These are phyloP conservation scores for Drosophila ezoana DNA, from an alignment of 2,888 invertebrate species.

Conservation along the genomic window DNA sequence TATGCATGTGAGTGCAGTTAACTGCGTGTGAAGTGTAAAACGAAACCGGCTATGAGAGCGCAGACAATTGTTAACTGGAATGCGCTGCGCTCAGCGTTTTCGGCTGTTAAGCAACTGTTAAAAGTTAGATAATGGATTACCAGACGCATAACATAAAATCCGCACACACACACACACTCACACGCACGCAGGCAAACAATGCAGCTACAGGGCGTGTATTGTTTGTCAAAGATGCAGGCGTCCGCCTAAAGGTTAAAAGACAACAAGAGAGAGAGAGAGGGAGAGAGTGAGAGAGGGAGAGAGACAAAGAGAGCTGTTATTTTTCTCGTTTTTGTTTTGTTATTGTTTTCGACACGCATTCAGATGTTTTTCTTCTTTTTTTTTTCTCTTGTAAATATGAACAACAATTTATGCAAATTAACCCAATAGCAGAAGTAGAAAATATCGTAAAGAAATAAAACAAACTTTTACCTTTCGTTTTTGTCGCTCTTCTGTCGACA, in stretches of 20 bases:
- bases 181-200: background rate
- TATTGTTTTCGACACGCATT: slow-evolving; percentile 36
- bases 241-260: slow-evolving; percentile 27
- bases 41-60: slow-evolving; percentile 26
- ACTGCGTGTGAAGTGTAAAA: slow-evolving; percentile 19
- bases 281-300: slow-evolving; percentile 4
- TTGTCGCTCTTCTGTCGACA: slow-evolving; percentile 37
- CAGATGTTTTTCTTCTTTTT: slow-evolving; percentile 9
- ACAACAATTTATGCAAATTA: slow-evolving; percentile 50
- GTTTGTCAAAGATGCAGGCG: slow-evolving; percentile 40
- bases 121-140: slow-evolving; percentile 48
- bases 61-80: slow-evolving; percentile 25
- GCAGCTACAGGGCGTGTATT: slow-evolving; percentile 43
- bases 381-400: background rate
- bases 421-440: slow-evolving; percentile 8
- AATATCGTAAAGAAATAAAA: slow-evolving; percentile 17
- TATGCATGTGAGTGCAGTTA: slow-evolving; percentile 8
- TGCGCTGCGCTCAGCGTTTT: slow-evolving; percentile 17
- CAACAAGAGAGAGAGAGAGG: background rate
- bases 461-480: slow-evolving; percentile 61
- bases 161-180: background rate
- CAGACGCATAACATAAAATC: slow-evolving; percentile 14
- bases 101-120: slow-evolving; percentile 22
- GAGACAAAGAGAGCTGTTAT: slow-evolving; percentile 10
- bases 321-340: slow-evolving; percentile 34